Base-by-base conservation (phyloP, 2,797 vertebrate genomes). In the Urocyon cinereoargenteus region DNA sequence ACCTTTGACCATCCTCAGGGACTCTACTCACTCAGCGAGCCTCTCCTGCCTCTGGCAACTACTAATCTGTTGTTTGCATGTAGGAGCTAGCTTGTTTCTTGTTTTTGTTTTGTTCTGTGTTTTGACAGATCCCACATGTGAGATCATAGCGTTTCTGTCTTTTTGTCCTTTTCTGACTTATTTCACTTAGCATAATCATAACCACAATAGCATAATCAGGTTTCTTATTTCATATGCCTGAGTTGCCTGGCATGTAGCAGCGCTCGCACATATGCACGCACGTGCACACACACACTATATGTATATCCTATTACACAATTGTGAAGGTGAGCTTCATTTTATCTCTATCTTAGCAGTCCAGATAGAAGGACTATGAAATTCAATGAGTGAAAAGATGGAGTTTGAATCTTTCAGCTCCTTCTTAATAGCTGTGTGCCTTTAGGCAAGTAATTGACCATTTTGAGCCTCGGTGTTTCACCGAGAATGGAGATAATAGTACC, bases 111-210 rank as follows among this genome's bases (percentile, higher is more conserved):
- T 40, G n/a, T 45, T 83, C 66, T n/a, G n/a, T 53, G 5, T 24
- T 93, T 83, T 14, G 53, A 6, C 49, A 26, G 45, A 18, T 77
- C 36, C 18, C 31, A 15, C 6, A 4, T 77, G 28, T 57, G 49
- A 84, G 68, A 59, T 55, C 22, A 49, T 55, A 57, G 22, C 8
- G 62, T 49, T 36, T 59, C 68, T 90, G 51, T 85, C 31, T 66
- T 84, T 86, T 77, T 85, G 36, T 85, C 31, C 57, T 84, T 86
- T 75, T 87, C 84, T 83, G n/a, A 64, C 45, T 89, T 55, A 31
- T 51, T 72, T 34, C 34, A n/a, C 79, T 84, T 49, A 83, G 34
- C 34, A 57, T 66, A 90, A 66, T 22, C 68, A 49, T n/a, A n/a
- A n/a, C n/a, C n/a, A n/a, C n/a, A n/a, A n/a, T 49, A 83, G 34